Base-by-base conservation (phyloP, 35 echinoderm and acorn worm genomes). In the Strongylocentrotus purpuratus region DNA sequence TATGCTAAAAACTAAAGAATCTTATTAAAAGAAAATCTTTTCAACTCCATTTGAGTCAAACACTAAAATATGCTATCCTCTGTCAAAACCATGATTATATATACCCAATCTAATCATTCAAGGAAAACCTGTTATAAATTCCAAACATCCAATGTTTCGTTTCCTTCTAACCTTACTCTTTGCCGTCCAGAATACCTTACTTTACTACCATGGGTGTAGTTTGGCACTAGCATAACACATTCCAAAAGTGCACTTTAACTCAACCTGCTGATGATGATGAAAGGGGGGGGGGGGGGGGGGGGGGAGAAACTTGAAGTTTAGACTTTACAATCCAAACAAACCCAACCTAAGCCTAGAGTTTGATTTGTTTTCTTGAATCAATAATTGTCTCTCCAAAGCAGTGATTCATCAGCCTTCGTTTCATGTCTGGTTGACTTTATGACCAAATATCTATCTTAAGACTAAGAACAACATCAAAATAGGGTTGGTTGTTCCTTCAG, bases 371-470 rank as follows among this genome's bases (percentile, higher is more conserved):
- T 78, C 65, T 78, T 78, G 28, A 78, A 78, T 78, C 65, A 78
- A 78, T 78, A 78, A 78, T 78, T 78, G 65, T 78, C 65, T 78
- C 65, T 78, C 65, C 65, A 4, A 78, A 22, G 15, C 0, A 5
- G 20, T 78, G 65, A 78, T 78, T 78, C 65, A 78, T 78, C 65
- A 78, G 7, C 22, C 65, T n/a, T 4, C n/a, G 1, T 78, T 78
- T 78, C 65, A 78, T 78, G 22, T 78, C 65, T 78, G 65, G 65
- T 78, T 78, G 65, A 78, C 65, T 78, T 78, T 78, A 78, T 7
- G 65, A 78, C 65, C 65, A 78, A 78, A 78, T 28, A 78, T 78
- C 65, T 78, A 78, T 78, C 65, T 78, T 78, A 78, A 28, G 65
- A 78, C 25, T 28, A 78, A 78, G 65, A 7, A 7, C 65, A n/a